Conservation (phyloP, 1,140 invertebrate species). For the Drosophila tsacasi region DNA sequence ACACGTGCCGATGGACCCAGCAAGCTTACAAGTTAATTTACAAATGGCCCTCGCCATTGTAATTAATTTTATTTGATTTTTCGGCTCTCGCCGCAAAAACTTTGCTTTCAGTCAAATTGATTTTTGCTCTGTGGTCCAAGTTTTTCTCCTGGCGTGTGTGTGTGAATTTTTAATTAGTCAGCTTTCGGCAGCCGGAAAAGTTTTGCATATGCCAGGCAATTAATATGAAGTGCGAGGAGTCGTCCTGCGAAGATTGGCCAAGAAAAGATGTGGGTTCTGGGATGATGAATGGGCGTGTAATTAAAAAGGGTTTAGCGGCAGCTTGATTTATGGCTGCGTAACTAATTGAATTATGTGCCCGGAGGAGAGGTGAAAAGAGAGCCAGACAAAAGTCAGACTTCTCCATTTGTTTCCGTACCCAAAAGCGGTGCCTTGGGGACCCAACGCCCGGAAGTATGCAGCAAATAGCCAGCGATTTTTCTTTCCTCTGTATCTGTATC, state of each 20-base stretch:
- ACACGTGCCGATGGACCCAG: slow-evolving; percentile 57
- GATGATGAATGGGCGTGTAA: slow-evolving; percentile 71
- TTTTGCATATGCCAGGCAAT: slow-evolving; percentile 65
- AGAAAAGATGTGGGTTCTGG: slow-evolving; percentile 27
- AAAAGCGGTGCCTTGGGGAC: slow-evolving; percentile 9
- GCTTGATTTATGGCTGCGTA: slow-evolving; percentile 72
- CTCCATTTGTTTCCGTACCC: slow-evolving; percentile 48
- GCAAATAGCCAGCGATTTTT: slow-evolving; percentile 50
- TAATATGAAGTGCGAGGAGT: slow-evolving; percentile 55
- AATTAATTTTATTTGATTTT: slow-evolving; percentile 84
- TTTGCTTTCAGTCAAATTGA: slow-evolving; percentile 80
- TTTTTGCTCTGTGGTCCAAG: slow-evolving; percentile 59
- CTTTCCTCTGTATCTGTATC: slow-evolving; percentile 17
- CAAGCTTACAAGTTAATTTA: slow-evolving; percentile 71
- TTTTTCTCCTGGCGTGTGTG: slow-evolving; percentile 48
- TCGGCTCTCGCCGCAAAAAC: slow-evolving; percentile 51
- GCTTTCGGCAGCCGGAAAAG: slow-evolving; percentile 69
- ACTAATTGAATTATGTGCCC: slow-evolving; percentile 71
- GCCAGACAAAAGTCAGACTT: slow-evolving; percentile 60
- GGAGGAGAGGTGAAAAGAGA: background rate
- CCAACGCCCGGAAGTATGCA: slow-evolving; percentile 45
- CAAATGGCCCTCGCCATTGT: slow-evolving; percentile 71
- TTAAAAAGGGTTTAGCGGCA: slow-evolving; percentile 77
- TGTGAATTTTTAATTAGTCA: slow-evolving; percentile 77
- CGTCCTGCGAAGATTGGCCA: slow-evolving; percentile 41